Evolutionary conservation across 2,888 invertebrate genomes (phyloP).

Genomic region (Melieria crassipennis): DNA sequence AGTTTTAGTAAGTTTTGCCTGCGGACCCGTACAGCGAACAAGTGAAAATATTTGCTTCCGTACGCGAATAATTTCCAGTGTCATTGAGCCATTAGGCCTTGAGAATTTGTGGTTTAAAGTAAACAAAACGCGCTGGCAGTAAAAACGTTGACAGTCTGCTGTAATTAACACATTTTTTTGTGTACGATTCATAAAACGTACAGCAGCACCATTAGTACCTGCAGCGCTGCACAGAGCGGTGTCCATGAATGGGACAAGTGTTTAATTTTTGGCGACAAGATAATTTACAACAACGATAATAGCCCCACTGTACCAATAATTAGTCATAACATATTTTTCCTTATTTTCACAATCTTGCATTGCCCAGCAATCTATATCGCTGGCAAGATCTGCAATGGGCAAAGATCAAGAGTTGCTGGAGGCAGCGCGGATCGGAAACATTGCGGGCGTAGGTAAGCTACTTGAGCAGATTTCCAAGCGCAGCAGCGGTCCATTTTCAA

Average conservation of each 20-base stretch:
- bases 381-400: slow-evolving; percentile 74
- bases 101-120: slow-evolving; percentile 39
- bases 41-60: neutral
- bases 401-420: slow-evolving; percentile 96
- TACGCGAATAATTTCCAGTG: no score
- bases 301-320: neutral
- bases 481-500: slow-evolving; percentile 94
- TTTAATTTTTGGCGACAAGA: neutral
- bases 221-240: no score
- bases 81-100: slow-evolving; percentile 36
- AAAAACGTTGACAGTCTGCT: no score
- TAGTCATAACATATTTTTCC: slow-evolving; percentile 13
- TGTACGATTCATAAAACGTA: no score
- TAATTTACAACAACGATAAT: neutral
- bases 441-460: slow-evolving; percentile 87
- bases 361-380: slow-evolving; percentile 12
- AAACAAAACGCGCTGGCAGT: slow-evolving; percentile 35
- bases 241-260: no score
- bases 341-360: neutral
- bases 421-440: slow-evolving; percentile 91
- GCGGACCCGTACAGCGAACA: no score
- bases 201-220: no score
- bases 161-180: no score
- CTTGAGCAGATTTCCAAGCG: slow-evolving; percentile 86
- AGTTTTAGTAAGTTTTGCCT: no score